Evolutionary conservation across 2,113 vertebrate genomes (phyloP), one percentile per base, ranked within the genome.

Genomic region (Lethenteron camtschaticum): DNA sequence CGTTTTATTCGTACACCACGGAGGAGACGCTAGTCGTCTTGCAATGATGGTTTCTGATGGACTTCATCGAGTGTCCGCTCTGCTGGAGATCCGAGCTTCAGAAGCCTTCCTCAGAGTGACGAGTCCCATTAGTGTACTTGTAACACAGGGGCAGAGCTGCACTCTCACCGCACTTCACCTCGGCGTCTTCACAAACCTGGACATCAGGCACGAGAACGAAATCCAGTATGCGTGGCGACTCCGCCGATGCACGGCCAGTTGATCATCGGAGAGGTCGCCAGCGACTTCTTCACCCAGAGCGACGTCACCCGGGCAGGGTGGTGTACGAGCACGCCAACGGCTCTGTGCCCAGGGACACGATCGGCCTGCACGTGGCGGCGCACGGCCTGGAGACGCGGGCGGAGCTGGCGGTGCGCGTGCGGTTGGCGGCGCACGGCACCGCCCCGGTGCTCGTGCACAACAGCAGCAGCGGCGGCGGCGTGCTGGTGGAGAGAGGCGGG

Each of bases 41-140:
- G 84, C 94, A 41, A 79, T 95, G 55, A 89, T 95, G 11, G 82
- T 94, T 56, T 89, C 88, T 0, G 89, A 92, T 74, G 85, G 86
- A 11, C 83, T 86, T 72, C 84, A 90, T 75, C 83, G 84, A 69
- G 81, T 81, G 0, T 87, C 83, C 2, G 83, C 80, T 2, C 80
- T 92, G 72, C 76, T 90, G 3, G 85, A 92, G 75, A 82, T 94
- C 74, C 83, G 74, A 56, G 85, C 83, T 13, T 81, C 85, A 1
- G 83, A 87, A 11, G 81, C 85, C 12, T 91, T 84, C 11, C 9
- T 90, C 70, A 80, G 63, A 56, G 70, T 83, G 68, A 78, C 57
- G 70, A 87, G 84, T 74, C 88, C 87, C 75, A 90, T 83, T 1
- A 85, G 85, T 3, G 73, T 94, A 8, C 73, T 90, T 70, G 81